Conservation (phyloP, 2,888 invertebrate genomes). For the Osedax frankpressi region DNA sequence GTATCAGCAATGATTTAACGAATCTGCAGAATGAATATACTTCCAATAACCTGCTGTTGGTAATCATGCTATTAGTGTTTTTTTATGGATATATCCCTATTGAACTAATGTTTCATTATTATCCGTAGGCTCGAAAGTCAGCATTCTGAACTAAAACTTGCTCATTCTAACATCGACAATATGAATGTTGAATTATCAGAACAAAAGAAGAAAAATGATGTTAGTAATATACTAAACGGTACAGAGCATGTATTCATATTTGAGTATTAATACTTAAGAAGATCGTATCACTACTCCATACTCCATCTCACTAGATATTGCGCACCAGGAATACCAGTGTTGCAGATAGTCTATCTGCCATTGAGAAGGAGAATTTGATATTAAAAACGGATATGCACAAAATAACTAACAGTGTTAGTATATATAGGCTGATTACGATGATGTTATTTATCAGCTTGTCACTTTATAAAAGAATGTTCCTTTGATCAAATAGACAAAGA, state of each 20-base stretch:
- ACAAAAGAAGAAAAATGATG: neutral
- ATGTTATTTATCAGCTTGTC: too few relatives aligned
- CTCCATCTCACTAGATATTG: too few relatives aligned
- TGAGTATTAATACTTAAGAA: neutral
- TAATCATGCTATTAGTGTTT: too few relatives aligned
- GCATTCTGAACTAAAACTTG: neutral
- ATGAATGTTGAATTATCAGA: neutral
- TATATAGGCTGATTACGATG: too few relatives aligned
- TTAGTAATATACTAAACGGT: neutral
- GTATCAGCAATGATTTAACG: neutral
- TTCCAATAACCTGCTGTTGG: neutral
- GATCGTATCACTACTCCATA: too few relatives aligned
- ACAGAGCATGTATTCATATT: neutral
- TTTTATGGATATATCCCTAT: too few relatives aligned
- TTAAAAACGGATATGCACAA: neutral
- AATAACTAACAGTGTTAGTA: too few relatives aligned
- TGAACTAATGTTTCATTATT: too few relatives aligned
- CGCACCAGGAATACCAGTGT: neutral
- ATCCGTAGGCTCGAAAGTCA: too few relatives aligned
- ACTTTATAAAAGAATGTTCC: too few relatives aligned
- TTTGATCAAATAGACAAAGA: too few relatives aligned
- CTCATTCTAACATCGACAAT: neutral
- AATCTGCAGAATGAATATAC: neutral
- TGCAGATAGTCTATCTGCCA: neutral
- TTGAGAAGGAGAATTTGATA: neutral